Conservation (phyloP, 2,888 invertebrate species). For the Agrotis puta region DNA sequence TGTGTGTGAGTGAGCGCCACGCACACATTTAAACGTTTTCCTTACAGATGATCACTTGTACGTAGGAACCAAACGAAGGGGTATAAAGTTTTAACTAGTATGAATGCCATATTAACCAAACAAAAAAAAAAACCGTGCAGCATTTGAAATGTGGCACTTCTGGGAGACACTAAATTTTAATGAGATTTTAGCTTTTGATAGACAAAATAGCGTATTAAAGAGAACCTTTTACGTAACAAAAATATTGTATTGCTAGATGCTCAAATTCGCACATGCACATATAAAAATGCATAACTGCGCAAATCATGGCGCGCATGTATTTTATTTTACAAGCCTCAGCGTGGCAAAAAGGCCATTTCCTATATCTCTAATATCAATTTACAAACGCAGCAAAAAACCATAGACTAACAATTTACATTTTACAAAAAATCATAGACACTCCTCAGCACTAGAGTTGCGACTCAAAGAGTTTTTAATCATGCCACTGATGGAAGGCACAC, state of each 20-base stretch:
- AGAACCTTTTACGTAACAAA: neutral
- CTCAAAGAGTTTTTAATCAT: constrained; percentile 79
- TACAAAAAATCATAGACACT: constrained; percentile 50
- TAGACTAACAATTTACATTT: constrained; percentile 29
- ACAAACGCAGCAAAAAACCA: constrained; percentile 15
- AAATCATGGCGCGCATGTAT: neutral
- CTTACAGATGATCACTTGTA: too few species aligned
- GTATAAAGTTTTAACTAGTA: neutral
- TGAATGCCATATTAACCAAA: neutral
- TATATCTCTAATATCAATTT: constrained; percentile 28
- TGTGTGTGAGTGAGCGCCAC: too few species aligned
- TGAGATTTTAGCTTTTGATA: neutral
- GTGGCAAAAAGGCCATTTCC: neutral
- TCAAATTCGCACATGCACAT: neutral
- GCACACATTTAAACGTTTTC: too few species aligned
- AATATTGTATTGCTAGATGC: neutral
- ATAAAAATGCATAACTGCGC: neutral
- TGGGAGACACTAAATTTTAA: constrained; percentile 35
- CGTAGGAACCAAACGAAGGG: too few species aligned
- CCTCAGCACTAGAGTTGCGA: constrained; percentile 74
- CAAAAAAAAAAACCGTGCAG: neutral
- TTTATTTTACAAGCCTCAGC: neutral
- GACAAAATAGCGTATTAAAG: neutral
- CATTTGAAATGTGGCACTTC: constrained; percentile 39
- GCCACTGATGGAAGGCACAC: constrained; percentile 74